phyloP scores from a whole-genome alignment of 1,140 invertebrate species.

The Theocolax elegans region DNA sequence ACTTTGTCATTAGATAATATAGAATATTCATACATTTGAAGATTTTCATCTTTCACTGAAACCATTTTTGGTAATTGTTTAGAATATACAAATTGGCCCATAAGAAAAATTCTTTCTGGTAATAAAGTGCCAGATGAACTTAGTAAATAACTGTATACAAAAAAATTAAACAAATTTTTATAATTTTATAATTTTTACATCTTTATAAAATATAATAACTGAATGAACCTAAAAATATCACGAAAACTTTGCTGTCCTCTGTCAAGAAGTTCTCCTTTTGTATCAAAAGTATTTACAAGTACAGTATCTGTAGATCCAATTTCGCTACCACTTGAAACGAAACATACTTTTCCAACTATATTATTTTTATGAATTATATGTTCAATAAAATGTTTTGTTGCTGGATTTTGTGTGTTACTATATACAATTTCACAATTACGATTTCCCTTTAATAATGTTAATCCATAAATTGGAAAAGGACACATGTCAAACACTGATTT shows the following conservation, averaged over 20 bases:
- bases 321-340: conserved; percentile 46
- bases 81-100: conserved; percentile 55
- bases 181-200: too few species aligned
- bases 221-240: conserved; percentile 50
- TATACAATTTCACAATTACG: conserved; percentile 49
- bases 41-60: conserved; percentile 51
- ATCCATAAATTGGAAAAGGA: conserved; percentile 60
- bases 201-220: background rate
- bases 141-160: conserved; percentile 47
- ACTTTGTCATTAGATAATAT: conserved; percentile 11
- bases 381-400: conserved; percentile 47
- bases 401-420: conserved; percentile 48
- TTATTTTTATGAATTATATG: conserved; percentile 48
- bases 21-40: conserved; percentile 37
- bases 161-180: conserved; percentile 13
- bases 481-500: conserved; percentile 57
- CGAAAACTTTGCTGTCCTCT: conserved; percentile 46
- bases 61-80: conserved; percentile 56
- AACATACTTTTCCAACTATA: conserved; percentile 44
- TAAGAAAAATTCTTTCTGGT: conserved; percentile 59
- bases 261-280: conserved; percentile 57
- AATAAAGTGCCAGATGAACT: conserved; percentile 57
- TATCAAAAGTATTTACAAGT: conserved; percentile 56
- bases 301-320: conserved; percentile 47
- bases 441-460: conserved; percentile 52